Evolutionary conservation across 2,113 vertebrate species (phyloP), one percentile per base, ranked within the genome.

Genomic region (Nymphicus hollandicus): DNA sequence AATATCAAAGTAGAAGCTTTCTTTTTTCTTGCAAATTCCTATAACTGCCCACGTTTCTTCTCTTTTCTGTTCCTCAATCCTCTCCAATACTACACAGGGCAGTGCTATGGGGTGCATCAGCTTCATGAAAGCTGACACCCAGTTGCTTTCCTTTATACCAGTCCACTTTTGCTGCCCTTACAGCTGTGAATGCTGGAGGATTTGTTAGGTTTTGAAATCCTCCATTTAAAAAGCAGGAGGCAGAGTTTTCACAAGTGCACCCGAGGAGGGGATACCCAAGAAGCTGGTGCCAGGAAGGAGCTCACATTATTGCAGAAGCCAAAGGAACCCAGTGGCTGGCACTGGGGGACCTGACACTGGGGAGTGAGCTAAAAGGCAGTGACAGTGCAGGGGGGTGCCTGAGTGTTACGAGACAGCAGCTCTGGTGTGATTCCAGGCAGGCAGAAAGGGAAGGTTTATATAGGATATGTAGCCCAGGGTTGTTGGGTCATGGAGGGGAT

Each of bases 21-120:
- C 13, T 87, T 78, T 86, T 70, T 93, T 85, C 61, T 82, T 95
- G 56, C 73, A 46, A 65, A 95, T 97, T 96, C 86, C 81, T 66
- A 87, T 94, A 93, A 94, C 19, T 69, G 43, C 77, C 68, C 73
- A 70, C 77, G 22, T 81, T 84, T 72, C 77, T 88, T 85, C 61
- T 81, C 65, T 76, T 85, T 86, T 50, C 50, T 81, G 17, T 84
- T 92, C 78, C 60, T 68, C 41, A 56, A 0, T 49, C 39, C 52
- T 17, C 50, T 76, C 56, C 52, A 39, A 39, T 43, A 25, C 28
- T 27, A 17, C 10, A 46, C 1, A 1, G 28, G 39, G 17, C 80
- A n/a, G 56, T 58, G 33, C 22, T 58, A 10, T 58, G 56, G 35
- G 56, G 33, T 58, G 33, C 22, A 24, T 35, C 22, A 43, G 69